These are phyloP conservation scores for Trichacis sp. DNA, from an alignment of 2,888 invertebrate genomes.

Conservation along the genomic window DNA sequence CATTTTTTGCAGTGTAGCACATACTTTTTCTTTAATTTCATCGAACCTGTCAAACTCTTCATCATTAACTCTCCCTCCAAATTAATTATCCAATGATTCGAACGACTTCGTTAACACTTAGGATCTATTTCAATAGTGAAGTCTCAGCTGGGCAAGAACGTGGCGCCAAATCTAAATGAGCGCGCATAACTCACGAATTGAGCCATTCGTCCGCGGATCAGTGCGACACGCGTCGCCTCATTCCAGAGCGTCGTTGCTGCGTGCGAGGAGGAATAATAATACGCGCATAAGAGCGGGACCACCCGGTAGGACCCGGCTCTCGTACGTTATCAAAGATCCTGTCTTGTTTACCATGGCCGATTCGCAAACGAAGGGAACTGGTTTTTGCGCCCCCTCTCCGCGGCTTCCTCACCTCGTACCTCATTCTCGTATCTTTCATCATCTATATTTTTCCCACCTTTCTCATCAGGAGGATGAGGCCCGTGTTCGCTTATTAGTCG, in stretches of 20 bases:
- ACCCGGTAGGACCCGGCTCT: slow-evolving; percentile 33
- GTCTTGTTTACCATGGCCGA: slow-evolving; percentile 37
- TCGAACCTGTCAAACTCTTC: too few species aligned
- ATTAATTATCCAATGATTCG: too few species aligned
- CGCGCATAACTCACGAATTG: too few species aligned
- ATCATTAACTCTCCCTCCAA: too few species aligned
- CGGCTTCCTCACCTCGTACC: slow-evolving; percentile 11
- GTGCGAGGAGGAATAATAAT: slow-evolving; percentile 11
- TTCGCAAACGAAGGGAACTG: slow-evolving; percentile 29
- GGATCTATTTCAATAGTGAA: too few species aligned
- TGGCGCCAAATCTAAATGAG: too few species aligned
- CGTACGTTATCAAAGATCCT: slow-evolving; percentile 41
- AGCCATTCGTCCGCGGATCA: slow-evolving; percentile 10
- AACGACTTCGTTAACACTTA: too few species aligned
- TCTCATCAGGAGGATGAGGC: slow-evolving; percentile 4
- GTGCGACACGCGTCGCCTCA: slow-evolving; percentile 12
- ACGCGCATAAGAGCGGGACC: slow-evolving; percentile 27
- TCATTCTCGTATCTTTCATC: slow-evolving; percentile 16
- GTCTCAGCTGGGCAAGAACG: too few species aligned
- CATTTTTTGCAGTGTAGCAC: too few species aligned
- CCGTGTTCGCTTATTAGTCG: slow-evolving; percentile 31
- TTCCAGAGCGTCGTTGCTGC: slow-evolving; percentile 6
- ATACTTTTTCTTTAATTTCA: too few species aligned
- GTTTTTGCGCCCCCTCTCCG: slow-evolving; percentile 18
- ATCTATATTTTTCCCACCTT: slow-evolving; percentile 16